phyloP scores from a whole-genome alignment of 2,888 invertebrate species.

The Liposcelis brunnea region DNA sequence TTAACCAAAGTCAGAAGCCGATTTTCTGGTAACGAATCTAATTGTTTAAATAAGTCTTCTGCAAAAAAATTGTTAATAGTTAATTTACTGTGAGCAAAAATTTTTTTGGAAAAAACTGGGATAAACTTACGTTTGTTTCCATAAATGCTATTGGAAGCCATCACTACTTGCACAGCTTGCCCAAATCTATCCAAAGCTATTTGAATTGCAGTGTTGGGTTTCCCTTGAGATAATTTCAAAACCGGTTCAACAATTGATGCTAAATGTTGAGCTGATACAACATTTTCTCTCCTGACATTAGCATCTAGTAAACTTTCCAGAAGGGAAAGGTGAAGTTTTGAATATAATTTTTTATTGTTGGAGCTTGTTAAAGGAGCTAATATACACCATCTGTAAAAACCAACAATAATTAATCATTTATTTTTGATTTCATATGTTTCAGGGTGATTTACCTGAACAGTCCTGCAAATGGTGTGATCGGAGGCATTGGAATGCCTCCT shows the following conservation, averaged over 20 bases:
- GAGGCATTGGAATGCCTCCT: constrained; percentile 71
- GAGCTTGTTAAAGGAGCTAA: constrained; percentile 41
- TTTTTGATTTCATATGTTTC: background rate
- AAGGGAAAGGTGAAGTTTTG: constrained; percentile 48
- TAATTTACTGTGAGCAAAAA: constrained; percentile 12
- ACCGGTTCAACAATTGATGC: constrained; percentile 31
- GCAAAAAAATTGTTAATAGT: constrained; percentile 14
- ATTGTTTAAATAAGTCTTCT: constrained; percentile 36
- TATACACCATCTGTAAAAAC: constrained; percentile 43
- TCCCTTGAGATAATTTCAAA: constrained; percentile 24
- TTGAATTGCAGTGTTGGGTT: constrained; percentile 25
- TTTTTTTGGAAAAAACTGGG: background rate
- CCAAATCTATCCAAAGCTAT: constrained; percentile 59
- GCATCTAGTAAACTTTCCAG: constrained; percentile 44
- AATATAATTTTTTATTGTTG: constrained; percentile 30
- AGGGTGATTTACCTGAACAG: constrained; percentile 33
- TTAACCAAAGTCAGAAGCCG: constrained; percentile 42
- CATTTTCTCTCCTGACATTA: constrained; percentile 35
- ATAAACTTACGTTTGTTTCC: constrained; percentile 46
- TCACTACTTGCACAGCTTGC: constrained; percentile 65
- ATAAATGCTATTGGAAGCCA: constrained; percentile 60
- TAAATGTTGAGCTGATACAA: constrained; percentile 45
- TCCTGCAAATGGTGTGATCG: constrained; percentile 63
- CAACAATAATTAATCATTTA: background rate
- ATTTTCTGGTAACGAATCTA: constrained; percentile 46